phyloP scores from a whole-genome alignment of 2,888 invertebrate genomes.

The Cosmopolites sordidus region DNA sequence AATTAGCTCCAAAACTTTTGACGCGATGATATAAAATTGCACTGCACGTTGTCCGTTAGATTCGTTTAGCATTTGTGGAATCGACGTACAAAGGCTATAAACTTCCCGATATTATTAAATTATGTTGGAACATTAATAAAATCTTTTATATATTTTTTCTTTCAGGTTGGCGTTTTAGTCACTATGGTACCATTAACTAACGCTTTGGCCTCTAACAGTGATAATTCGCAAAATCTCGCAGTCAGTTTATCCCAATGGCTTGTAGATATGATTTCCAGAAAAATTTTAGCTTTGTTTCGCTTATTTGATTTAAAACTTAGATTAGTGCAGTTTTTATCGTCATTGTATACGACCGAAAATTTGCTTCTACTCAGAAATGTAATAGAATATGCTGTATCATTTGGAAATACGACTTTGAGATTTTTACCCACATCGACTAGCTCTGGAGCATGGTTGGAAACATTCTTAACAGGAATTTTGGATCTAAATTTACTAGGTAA shows the following conservation, averaged over 20 bases:
- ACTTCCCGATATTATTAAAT: too few relatives aligned
- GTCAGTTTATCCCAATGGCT: constrained; percentile 11
- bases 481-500: background rate
- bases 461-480: background rate
- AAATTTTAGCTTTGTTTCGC: constrained; percentile 25
- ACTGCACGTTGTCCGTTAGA: too few relatives aligned
- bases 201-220: background rate
- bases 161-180: background rate
- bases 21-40: too few relatives aligned
- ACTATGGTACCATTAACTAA: background rate
- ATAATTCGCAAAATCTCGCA: constrained; percentile 1
- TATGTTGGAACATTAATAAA: too few relatives aligned
- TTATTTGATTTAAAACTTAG: constrained; percentile 34
- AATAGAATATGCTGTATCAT: constrained; percentile 20
- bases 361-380: constrained; percentile 31
- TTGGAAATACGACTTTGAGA: background rate
- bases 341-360: constrained; percentile 36
- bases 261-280: constrained; percentile 10
- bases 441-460: background rate
- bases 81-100: too few relatives aligned
- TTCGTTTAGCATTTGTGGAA: too few relatives aligned
- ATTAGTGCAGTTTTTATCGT: constrained; percentile 29
- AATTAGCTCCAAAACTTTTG: too few relatives aligned
- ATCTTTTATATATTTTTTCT: background rate
- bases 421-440: background rate